phyloP scores from a whole-genome alignment of 2,888 invertebrate species.

The Epinotia demarniana region DNA sequence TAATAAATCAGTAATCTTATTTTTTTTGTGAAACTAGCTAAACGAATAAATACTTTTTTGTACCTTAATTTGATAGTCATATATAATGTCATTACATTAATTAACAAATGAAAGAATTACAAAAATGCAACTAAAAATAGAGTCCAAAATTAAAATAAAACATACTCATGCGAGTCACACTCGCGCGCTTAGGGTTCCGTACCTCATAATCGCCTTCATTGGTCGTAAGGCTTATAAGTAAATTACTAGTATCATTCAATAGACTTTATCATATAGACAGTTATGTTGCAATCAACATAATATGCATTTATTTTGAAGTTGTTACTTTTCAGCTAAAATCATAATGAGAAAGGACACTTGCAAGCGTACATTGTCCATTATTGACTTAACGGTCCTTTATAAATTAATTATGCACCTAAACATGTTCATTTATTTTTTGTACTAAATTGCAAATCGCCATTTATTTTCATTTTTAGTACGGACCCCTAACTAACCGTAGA shows the following conservation, averaged over 20 bases:
- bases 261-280: too few species aligned
- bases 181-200: slow-evolving; percentile 23
- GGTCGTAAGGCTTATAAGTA: neutral
- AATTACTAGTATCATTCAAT: neutral
- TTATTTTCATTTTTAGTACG: slow-evolving; percentile 2
- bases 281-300: neutral
- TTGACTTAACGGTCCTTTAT: neutral
- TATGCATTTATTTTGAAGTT: neutral
- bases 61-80: slow-evolving; percentile 72
- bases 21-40: slow-evolving; percentile 69
- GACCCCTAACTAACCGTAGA: slow-evolving; percentile 27
- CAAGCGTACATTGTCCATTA: neutral
- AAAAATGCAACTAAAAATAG: slow-evolving; percentile 43
- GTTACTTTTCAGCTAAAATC: neutral
- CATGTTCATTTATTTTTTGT: neutral
- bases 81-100: slow-evolving; percentile 64
- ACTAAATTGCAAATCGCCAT: neutral
- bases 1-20: slow-evolving; percentile 43
- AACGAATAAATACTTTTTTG: slow-evolving; percentile 74
- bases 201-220: neutral
- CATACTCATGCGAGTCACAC: slow-evolving; percentile 9
- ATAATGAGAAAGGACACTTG: neutral
- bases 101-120: slow-evolving; percentile 49
- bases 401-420: neutral
- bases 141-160: slow-evolving; percentile 16